Percentiles rank a stretch among this genome's conserved stretches.
These are phyloP conservation scores for Heteronetta atricapilla DNA, from an alignment of 2,113 vertebrate species.

Conservation along the genomic window DNA sequence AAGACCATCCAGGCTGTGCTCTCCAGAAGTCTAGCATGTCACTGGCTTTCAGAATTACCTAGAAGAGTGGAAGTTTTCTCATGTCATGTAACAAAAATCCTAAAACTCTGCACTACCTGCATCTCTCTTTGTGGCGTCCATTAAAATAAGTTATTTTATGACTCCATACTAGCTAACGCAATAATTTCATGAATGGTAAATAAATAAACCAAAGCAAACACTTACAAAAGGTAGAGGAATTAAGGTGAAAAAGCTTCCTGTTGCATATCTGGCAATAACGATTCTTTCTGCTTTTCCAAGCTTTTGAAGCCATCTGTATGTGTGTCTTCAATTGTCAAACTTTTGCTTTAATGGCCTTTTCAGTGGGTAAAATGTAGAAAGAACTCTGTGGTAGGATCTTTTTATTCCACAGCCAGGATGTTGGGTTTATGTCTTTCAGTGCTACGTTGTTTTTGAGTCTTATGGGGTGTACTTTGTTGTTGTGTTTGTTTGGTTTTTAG, in stretches of 20 bases:
- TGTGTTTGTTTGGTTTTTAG: neutral
- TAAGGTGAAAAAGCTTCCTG: neutral
- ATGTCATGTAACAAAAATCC: neutral
- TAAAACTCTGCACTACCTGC: neutral
- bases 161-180: neutral
- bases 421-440: neutral
- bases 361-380: neutral
- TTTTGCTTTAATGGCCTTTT: neutral
- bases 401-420: neutral
- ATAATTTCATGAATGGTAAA: neutral
- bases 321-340: neutral
- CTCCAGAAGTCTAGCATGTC: neutral
- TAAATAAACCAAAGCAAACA: neutral
- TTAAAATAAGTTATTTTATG: neutral
- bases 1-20: neutral
- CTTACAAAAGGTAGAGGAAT: neutral
- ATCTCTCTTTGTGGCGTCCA: neutral
- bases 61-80: neutral
- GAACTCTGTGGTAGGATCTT: neutral
- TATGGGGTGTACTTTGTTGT: neutral
- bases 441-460: neutral
- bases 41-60: neutral
- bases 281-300: neutral
- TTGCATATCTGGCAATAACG: neutral
- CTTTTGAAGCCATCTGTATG: neutral